Conservation (phyloP, 1,140 invertebrate genomes). For the Reticulitermes speratus region DNA sequence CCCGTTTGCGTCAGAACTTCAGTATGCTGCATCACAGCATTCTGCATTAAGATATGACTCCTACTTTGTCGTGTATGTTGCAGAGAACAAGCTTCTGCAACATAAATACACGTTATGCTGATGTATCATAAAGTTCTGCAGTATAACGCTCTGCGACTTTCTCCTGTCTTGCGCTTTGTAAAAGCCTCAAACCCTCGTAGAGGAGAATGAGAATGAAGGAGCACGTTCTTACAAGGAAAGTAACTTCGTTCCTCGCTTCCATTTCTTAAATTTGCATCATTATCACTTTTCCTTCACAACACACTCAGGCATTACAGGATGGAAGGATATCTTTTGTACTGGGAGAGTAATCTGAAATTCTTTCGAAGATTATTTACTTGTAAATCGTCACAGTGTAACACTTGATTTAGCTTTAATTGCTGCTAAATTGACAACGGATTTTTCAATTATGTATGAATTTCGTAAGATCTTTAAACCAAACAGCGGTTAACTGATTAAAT, state of each 20-base stretch:
- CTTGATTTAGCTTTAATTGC: too few species aligned
- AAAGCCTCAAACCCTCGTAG: too few species aligned
- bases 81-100: background rate
- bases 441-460: too few species aligned
- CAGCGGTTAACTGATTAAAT: too few species aligned
- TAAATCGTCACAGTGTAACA: too few species aligned
- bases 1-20: background rate
- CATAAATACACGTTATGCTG: background rate
- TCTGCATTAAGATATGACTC: background rate
- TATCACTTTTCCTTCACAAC: background rate
- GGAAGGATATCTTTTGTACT: background rate
- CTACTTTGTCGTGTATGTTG: background rate
- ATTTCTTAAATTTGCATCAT: constrained; percentile 5
- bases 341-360: background rate
- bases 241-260: background rate
- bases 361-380: too few species aligned
- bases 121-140: background rate
- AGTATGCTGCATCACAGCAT: background rate
- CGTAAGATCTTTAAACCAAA: too few species aligned
- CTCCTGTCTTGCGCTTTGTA: background rate
- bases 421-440: too few species aligned
- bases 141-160: background rate
- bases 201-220: background rate
- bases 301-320: background rate
- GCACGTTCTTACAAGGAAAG: background rate